Percentiles rank a stretch among this genome's conserved stretches.
Evolutionary conservation across 2,113 vertebrate genomes (phyloP).

Genomic region (Melanocharis versteri): DNA sequence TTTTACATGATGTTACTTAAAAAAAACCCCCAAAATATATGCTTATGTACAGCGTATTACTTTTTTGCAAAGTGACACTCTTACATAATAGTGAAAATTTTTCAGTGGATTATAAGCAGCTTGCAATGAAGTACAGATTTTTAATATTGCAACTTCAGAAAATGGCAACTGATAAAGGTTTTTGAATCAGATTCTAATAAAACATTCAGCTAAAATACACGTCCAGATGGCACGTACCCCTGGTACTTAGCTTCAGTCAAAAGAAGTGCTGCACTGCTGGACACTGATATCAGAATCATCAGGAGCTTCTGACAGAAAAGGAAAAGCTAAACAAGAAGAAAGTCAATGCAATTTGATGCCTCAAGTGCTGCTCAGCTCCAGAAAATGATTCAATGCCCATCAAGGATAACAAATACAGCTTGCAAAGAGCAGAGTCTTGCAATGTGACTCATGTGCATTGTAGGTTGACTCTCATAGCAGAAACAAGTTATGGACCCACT

Average conservation of each 20-base stretch:
- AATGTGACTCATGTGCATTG: background rate
- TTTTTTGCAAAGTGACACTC: background rate
- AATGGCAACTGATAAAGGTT: background rate
- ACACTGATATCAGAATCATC: background rate
- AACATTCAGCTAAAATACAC: background rate
- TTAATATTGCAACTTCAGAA: background rate
- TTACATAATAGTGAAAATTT: background rate
- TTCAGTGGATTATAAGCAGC: background rate
- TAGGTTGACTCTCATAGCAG: background rate
- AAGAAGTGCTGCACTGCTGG: background rate
- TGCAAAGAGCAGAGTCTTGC: background rate
- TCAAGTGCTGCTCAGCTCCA: background rate
- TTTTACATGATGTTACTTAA: background rate
- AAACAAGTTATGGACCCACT: background rate
- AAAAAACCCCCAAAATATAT: background rate
- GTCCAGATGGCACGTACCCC: background rate
- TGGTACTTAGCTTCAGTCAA: background rate
- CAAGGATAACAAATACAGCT: background rate
- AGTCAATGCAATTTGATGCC: background rate
- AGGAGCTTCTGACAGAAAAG: background rate
- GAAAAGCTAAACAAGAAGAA: background rate
- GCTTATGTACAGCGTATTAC: background rate
- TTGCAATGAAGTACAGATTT: background rate
- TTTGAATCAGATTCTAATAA: background rate
- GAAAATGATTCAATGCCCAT: background rate